phyloP scores from a whole-genome alignment of 2,113 vertebrate genomes.

The Pycnonotus jocosus region DNA sequence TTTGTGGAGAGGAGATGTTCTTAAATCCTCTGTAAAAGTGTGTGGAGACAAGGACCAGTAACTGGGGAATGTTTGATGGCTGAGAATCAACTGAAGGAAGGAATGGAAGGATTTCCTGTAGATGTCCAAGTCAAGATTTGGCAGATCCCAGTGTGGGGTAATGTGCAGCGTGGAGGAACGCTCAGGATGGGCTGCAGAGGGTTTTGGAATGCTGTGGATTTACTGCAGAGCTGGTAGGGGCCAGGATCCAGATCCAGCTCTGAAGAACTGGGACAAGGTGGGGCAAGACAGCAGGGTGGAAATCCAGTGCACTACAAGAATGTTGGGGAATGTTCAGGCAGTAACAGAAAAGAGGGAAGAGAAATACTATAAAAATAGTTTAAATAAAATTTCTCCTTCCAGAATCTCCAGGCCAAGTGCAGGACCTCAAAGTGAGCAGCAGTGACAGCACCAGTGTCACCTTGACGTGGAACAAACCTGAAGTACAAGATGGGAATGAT shows the following conservation, averaged over 20 bases:
- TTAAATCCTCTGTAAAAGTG: background rate
- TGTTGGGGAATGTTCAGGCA: background rate
- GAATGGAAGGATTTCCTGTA: background rate
- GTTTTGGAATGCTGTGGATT: background rate
- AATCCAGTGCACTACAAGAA: background rate
- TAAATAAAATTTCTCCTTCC: background rate
- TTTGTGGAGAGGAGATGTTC: rapidly evolving
- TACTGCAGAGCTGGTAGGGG: background rate
- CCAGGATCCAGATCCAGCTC: background rate
- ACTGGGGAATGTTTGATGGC: background rate
- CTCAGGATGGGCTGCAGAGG: background rate
- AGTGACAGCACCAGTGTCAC: conserved; percentile 79
- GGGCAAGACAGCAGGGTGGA: background rate
- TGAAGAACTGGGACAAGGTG: background rate
- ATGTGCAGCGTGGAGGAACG: background rate
- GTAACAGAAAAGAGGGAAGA: background rate
- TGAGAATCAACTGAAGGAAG: background rate
- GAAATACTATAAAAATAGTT: background rate
- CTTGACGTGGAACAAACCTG: conserved; percentile 81
- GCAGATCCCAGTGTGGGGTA: background rate
- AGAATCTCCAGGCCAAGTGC: conserved; percentile 83
- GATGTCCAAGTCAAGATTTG: background rate
- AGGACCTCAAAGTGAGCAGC: conserved; percentile 79
- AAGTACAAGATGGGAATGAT: conserved; percentile 54
- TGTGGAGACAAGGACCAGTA: background rate